These are phyloP conservation scores for Sitta carolinensis DNA, from an alignment of 2,797 vertebrate genomes.

Conservation along the genomic window DNA sequence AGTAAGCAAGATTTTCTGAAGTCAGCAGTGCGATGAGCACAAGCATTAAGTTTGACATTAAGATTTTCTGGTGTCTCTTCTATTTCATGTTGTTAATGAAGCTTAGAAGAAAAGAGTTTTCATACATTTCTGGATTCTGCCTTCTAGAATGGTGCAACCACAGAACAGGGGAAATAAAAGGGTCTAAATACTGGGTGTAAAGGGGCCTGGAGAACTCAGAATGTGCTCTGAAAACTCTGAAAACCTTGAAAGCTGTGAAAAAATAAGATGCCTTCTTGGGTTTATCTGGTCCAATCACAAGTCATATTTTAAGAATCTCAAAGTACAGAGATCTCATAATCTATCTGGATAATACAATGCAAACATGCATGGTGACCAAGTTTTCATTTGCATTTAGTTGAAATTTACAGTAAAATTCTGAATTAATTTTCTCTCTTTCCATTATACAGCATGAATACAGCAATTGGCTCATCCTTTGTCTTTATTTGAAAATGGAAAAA, in stretches of 20 bases:
- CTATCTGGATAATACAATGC: not conserved
- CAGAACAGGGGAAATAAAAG: not conserved
- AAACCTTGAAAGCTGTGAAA: not conserved
- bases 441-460: not conserved
- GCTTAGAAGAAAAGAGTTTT: not conserved
- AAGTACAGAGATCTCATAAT: not conserved
- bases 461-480: accelerated
- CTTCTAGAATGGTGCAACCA: not conserved
- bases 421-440: not conserved
- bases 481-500: not conserved
- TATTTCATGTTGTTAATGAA: not conserved
- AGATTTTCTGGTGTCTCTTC: not conserved
- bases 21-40: not conserved
- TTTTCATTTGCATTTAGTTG: not conserved
- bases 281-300: not conserved
- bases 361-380: accelerated
- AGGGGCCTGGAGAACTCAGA: not conserved
- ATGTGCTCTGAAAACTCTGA: not conserved
- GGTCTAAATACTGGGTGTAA: not conserved
- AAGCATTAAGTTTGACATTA: not conserved
- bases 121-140: not conserved
- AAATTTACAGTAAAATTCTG: not conserved
- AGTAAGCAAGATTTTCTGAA: not conserved
- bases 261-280: not conserved
- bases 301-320: not conserved